Base-by-base conservation (phyloP, 2,113 vertebrate genomes). In the Psilopogon haemacephalus region DNA sequence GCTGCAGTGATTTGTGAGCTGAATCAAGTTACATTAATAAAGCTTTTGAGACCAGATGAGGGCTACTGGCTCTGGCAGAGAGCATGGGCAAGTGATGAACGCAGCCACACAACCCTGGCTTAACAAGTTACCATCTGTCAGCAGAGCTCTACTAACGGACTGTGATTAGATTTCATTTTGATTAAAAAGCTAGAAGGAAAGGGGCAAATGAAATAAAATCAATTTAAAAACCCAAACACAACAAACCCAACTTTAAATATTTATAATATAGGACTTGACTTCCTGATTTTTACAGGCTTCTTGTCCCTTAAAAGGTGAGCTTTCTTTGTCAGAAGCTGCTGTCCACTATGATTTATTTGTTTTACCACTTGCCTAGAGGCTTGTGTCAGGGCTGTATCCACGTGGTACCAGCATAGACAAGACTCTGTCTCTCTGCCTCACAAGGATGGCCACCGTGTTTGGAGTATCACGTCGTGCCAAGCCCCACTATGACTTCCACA, bases 101-200 rank as follows among this genome's bases (percentile, higher is more conserved):
- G 77, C 33, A 67, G 12, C 83, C 82, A 79, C 52, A 63, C 46
- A 88, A 37, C 52, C 54, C 58, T 58, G 50, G 67, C 71, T 89
- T 82, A 92, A 76, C 33, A 88, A 75, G 91, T 86, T 84, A 87
- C 84, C 78, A 55, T 93, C 93, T 94, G 89, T 87, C 87, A 94
- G 75, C 44, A 8, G 8, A 87, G 62, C 73, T 69, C 69, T 75
- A 35, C 59, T 84, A 75, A 75, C 60, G 37, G 50, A 24, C 60
- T 76, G 48, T 50, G 82, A 87, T 95, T 91, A 85, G 68, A 85
- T 95, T 89, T 92, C 19, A 46, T 94, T 91, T 89, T 80, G 75
- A 89, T 83, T 94, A 89, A 85, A 95, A 91, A 82, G 35, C 55
- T 82, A 83, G 89, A 46, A 75, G 85, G 85, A 94, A 88, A 37